A percentile compares a stretch with the other conserved stretches of the same genome.
Evolutionary conservation across 2,888 invertebrate genomes (phyloP).

Genomic region (Morpho achilles): DNA sequence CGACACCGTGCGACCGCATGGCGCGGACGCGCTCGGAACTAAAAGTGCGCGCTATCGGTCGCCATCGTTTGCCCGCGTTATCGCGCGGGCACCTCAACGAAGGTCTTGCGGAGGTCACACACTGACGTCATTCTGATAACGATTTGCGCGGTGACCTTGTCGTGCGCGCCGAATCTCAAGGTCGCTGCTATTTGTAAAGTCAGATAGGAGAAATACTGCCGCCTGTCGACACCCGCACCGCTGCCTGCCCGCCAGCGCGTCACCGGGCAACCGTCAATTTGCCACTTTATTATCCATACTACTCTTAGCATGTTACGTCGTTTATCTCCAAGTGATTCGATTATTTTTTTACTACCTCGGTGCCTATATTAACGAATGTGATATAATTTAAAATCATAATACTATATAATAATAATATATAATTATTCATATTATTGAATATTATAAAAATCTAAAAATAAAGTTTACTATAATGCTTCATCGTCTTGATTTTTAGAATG

Average conservation of each 20-base stretch:
- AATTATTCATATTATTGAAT: no score
- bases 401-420: no score
- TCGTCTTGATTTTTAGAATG: neutral
- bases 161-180: constrained; percentile 75
- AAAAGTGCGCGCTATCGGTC: constrained; percentile 55
- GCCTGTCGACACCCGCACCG: constrained; percentile 31
- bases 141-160: constrained; percentile 77
- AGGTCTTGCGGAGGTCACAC: constrained; percentile 65
- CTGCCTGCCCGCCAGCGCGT: constrained; percentile 38
- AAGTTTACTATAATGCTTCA: constrained; percentile 35
- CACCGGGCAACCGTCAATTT: constrained; percentile 49
- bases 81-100: constrained; percentile 69
- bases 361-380: no score
- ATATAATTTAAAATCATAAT: no score
- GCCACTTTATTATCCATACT: constrained; percentile 45
- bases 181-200: constrained; percentile 75
- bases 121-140: constrained; percentile 77
- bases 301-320: no score
- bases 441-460: constrained; percentile 21
- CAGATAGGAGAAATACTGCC: constrained; percentile 52
- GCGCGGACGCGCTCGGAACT: constrained; percentile 24
- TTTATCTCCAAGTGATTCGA: no score
- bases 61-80: constrained; percentile 61
- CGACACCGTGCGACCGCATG: constrained; percentile 23
- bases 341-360: no score